Evolutionary conservation across 2,888 invertebrate genomes (phyloP).

Genomic region (Steinernema hermaphroditum): DNA sequence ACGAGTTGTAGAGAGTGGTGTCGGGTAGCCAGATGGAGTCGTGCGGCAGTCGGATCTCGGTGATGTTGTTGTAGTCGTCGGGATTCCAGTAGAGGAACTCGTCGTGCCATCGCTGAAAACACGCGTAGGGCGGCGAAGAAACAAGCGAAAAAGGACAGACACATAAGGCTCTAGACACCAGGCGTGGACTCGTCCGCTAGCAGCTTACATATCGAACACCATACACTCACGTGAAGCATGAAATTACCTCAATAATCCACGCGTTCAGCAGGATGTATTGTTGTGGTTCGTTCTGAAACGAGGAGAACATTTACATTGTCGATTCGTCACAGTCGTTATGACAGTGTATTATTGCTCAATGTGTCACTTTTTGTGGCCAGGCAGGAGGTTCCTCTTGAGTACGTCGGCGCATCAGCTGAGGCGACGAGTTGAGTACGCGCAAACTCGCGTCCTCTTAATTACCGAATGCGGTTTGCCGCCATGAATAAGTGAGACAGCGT

Average conservation of each 20-base stretch:
- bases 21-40: constrained; percentile 65
- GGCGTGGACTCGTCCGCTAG: no score
- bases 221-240: background rate
- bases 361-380: no score
- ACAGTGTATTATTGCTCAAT: no score
- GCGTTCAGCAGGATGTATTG: constrained; percentile 64
- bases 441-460: background rate
- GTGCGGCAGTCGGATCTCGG: constrained; percentile 60
- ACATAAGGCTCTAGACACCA: no score
- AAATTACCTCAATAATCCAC: constrained; percentile 63
- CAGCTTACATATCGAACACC: no score
- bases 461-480: background rate
- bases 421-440: constrained; percentile 8
- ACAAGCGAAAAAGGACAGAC: background rate
- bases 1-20: constrained; percentile 63
- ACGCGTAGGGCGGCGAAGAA: background rate
- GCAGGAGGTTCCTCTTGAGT: background rate
- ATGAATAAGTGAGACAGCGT: background rate
- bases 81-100: constrained; percentile 64
- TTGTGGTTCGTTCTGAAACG: constrained; percentile 63
- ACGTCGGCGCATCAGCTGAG: background rate
- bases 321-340: no score
- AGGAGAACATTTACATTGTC: no score
- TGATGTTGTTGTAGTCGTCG: constrained; percentile 59
- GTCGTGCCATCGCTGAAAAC: constrained; percentile 62